These are phyloP conservation scores for Emmelina monodactyla DNA, from an alignment of 2,888 invertebrate genomes.

Conservation along the genomic window DNA sequence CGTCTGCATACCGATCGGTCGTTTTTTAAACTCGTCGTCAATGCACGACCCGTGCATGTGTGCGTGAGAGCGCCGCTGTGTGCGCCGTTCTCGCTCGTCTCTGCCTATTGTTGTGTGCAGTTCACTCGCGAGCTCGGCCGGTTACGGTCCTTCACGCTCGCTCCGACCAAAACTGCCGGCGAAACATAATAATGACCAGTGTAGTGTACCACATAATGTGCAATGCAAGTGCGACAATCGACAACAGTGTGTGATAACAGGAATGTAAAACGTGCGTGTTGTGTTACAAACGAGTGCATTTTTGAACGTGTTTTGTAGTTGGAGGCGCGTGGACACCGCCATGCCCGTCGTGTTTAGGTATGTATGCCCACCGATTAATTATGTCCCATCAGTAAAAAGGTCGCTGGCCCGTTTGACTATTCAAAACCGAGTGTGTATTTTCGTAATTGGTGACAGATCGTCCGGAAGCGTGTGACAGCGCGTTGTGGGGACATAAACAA, in stretches of 20 bases:
- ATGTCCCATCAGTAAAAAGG: conserved; percentile 52
- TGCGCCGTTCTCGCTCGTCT: conserved; percentile 41
- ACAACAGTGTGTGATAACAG: conserved; percentile 61
- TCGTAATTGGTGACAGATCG: conserved; percentile 35
- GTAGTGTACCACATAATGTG: conserved; percentile 42
- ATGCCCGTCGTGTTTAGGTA: conserved; percentile 61
- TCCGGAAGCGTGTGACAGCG: conserved; percentile 16
- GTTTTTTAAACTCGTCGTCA: conserved; percentile 58
- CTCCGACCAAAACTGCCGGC: conserved; percentile 47
- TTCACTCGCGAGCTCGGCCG: conserved; percentile 46
- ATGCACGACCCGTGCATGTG: conserved; percentile 50
- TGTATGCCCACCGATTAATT: conserved; percentile 55
- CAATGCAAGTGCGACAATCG: conserved; percentile 58
- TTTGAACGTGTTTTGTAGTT: conserved; percentile 53
- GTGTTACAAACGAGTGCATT: conserved; percentile 50
- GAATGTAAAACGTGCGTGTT: conserved; percentile 58
- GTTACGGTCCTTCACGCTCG: conserved; percentile 31
- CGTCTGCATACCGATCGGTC: conserved; percentile 66
- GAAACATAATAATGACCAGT: conserved; percentile 61
- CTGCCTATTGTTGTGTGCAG: conserved; percentile 56
- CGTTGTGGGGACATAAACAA: neutral
- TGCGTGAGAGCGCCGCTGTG: conserved; percentile 27
- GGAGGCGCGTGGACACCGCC: conserved; percentile 46
- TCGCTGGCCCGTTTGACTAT: conserved; percentile 51
- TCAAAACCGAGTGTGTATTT: conserved; percentile 34